Evolutionary conservation across 1,140 invertebrate species (phyloP).

Genomic region (Drosophila athabasca): DNA sequence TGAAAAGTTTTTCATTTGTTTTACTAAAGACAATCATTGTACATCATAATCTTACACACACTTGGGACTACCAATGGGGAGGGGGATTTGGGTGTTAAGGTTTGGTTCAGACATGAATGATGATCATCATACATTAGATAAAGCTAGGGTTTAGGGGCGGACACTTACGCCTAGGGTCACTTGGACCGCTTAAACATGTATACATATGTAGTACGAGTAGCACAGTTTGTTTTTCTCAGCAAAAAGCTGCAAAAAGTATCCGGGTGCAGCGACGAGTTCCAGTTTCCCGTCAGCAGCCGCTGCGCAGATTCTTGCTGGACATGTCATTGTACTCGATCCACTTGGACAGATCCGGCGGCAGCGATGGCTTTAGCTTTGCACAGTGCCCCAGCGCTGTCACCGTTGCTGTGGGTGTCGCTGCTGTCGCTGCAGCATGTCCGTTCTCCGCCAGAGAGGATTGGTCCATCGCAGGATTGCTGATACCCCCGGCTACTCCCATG

Average conservation of each 20-base stretch:
- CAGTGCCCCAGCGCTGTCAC: constrained; percentile 26
- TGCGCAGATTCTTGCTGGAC: constrained; percentile 86
- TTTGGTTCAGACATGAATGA: too few species aligned
- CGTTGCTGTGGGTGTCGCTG: constrained; percentile 7
- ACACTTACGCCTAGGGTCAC: too few species aligned
- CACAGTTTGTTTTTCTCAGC: too few species aligned
- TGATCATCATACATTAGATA: too few species aligned
- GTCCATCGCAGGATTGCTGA: constrained; percentile 51
- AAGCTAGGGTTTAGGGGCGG: too few species aligned
- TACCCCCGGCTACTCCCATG: constrained; percentile 20
- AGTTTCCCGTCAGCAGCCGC: constrained; percentile 76
- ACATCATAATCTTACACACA: constrained; percentile 42
- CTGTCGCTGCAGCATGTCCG: constrained; percentile 50
- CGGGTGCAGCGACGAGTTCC: neutral
- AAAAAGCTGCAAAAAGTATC: too few species aligned
- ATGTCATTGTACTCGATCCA: constrained; percentile 89
- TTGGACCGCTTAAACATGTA: too few species aligned
- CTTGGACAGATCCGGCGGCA: constrained; percentile 86
- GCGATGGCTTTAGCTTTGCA: constrained; percentile 85
- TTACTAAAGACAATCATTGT: constrained; percentile 47
- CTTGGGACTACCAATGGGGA: constrained; percentile 39
- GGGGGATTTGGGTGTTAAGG: neutral
- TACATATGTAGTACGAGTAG: too few species aligned
- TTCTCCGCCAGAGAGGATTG: constrained; percentile 65
- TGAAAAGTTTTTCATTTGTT: constrained; percentile 13